Conservation (phyloP, 2,888 invertebrate species). For the Mythimna impura region DNA sequence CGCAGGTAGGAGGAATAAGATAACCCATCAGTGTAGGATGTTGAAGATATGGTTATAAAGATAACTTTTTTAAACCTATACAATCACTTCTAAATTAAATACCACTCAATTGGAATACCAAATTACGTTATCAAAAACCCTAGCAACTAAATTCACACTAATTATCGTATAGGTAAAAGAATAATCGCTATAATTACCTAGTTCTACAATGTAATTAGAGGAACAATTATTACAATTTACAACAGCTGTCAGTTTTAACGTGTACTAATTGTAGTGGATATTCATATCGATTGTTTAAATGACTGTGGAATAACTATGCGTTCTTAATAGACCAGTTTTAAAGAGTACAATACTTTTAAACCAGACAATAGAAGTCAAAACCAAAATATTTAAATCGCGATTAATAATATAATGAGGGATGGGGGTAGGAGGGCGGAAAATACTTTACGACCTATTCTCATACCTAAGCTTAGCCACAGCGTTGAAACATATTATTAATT, state of each 20-base stretch:
- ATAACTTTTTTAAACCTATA: no score
- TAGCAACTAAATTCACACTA: conserved; percentile 1
- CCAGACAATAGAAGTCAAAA: neutral
- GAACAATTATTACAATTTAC: conserved; percentile 39
- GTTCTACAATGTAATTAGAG: conserved; percentile 28
- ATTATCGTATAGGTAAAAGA: conserved; percentile 37
- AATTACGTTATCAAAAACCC: conserved; percentile 17
- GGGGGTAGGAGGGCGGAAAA: no score
- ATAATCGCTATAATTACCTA: conserved; percentile 17
- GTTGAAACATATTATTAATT: neutral
- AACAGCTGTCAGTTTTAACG: conserved; percentile 22
- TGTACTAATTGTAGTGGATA: conserved; percentile 29
- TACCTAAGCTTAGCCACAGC: no score
- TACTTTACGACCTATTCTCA: no score
- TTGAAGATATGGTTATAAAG: no score
- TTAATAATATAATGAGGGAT: no score
- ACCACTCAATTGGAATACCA: conserved; percentile 6
- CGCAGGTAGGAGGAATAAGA: no score
- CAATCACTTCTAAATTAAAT: neutral
- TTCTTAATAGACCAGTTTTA: neutral
- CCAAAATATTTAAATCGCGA: no score
- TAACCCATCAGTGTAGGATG: no score
- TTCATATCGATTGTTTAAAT: conserved; percentile 17
- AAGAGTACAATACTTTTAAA: neutral
- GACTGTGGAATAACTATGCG: neutral